A percentile compares a stretch with the other conserved stretches of the same genome.
These are phyloP conservation scores for Chionis minor DNA, from an alignment of 2,113 vertebrate species.

Conservation along the genomic window DNA sequence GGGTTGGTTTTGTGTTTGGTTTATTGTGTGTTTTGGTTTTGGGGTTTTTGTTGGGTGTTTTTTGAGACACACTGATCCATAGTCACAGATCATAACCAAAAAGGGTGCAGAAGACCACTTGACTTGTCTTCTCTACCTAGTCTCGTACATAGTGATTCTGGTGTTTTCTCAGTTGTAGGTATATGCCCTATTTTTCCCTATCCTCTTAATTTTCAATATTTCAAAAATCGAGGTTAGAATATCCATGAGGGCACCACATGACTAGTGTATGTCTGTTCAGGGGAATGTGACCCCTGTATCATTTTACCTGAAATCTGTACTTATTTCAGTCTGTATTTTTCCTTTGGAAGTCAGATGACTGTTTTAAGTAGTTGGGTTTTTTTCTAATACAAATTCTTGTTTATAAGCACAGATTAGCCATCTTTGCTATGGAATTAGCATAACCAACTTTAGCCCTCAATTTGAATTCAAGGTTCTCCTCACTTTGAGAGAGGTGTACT, in stretches of 20 bases:
- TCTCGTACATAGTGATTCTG: background rate
- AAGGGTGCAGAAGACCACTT: background rate
- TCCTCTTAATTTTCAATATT: background rate
- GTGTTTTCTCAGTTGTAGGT: background rate
- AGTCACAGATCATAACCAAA: background rate
- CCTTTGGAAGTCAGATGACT: background rate
- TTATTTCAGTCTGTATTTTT: background rate
- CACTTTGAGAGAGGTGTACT: background rate
- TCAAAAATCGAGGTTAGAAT: background rate
- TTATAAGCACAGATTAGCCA: background rate
- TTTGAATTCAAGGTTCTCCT: background rate
- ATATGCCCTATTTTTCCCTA: background rate
- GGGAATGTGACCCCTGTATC: rapidly evolving
- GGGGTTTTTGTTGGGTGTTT: background rate
- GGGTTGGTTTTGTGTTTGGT: too few relatives aligned
- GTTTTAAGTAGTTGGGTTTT: background rate
- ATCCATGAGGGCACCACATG: background rate
- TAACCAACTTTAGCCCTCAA: background rate
- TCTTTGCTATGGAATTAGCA: background rate
- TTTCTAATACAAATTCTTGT: background rate
- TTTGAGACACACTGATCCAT: background rate
- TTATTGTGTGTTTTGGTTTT: background rate
- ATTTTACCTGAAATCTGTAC: background rate
- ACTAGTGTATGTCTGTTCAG: rapidly evolving
- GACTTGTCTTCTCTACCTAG: background rate